Conservation (phyloP, 2,113 vertebrate genomes). For the Erythrolamprus reginae region DNA sequence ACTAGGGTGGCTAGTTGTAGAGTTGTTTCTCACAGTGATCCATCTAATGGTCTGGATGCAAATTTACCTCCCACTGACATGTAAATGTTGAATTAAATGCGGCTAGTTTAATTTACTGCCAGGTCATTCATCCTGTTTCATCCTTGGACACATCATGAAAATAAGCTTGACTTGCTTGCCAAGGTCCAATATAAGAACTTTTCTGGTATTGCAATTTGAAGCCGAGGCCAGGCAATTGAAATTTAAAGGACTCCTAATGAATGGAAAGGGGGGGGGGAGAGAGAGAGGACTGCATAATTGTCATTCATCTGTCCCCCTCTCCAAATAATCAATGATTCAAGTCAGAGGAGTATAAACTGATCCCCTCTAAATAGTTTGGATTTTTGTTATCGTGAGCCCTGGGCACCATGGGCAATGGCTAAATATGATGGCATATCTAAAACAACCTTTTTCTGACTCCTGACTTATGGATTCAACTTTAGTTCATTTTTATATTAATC, state of each 20-base stretch:
- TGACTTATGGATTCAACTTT: conserved; percentile 7
- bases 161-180: conserved; percentile 1
- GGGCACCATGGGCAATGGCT: not conserved
- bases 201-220: not conserved
- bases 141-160: conserved; percentile 21
- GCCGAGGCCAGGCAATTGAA: not conserved
- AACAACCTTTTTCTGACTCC: not conserved
- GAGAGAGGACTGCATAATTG: not conserved
- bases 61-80: conserved; percentile 40
- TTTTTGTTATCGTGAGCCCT: not conserved
- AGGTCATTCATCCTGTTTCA: conserved; percentile 20
- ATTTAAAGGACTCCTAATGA: not conserved
- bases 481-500: conserved; percentile 4
- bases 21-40: conserved; percentile 49
- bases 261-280: no score
- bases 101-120: conserved; percentile 32
- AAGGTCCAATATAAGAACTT: conserved; percentile 3
- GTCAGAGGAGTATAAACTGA: not conserved
- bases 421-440: not conserved
- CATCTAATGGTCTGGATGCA: conserved; percentile 30
- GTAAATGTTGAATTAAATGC: conserved; percentile 41
- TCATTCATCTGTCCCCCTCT: not conserved
- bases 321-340: not conserved
- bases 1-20: not conserved
- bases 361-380: not conserved